Percentiles rank a stretch among this genome's conserved stretches.
phyloP scores from a whole-genome alignment of 2,797 vertebrate species.

The Acropternis orthonyx region DNA sequence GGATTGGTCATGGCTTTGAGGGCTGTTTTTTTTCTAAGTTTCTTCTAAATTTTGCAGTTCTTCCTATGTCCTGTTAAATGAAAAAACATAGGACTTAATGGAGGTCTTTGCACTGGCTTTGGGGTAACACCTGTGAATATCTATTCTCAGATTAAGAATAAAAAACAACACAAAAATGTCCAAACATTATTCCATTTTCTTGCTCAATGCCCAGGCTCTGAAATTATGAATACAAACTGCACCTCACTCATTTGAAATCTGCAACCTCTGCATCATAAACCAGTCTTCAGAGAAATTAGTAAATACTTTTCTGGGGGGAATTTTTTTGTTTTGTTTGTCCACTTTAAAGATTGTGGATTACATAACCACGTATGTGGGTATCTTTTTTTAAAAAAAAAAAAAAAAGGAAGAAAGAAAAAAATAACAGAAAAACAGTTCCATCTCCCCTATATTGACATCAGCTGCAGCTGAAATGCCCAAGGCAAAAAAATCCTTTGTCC shows the following conservation, averaged over 20 bases:
- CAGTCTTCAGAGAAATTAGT: constrained; percentile 5
- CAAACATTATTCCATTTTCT: background rate
- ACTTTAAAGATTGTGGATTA: constrained; percentile 11
- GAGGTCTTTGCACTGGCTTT: background rate
- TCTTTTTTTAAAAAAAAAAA: background rate
- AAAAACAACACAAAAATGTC: background rate
- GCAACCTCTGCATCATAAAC: background rate
- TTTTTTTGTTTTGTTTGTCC: background rate
- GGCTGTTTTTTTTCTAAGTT: background rate
- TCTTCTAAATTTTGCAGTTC: background rate
- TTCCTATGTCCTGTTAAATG: background rate
- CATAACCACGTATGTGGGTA: background rate
- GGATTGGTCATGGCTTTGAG: background rate
- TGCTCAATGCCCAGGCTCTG: background rate
- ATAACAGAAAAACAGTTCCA: background rate
- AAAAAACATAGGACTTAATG: background rate
- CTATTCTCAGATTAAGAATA: background rate
- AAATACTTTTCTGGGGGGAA: background rate
- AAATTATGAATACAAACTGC: background rate
- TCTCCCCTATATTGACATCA: constrained; percentile 1
- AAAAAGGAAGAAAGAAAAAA: background rate
- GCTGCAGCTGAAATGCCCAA: constrained; percentile 53
- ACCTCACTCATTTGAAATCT: background rate
- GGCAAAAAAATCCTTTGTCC: constrained; percentile 67
- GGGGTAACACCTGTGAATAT: background rate